These are phyloP conservation scores for Zootermopsis nevadensis DNA, from an alignment of 2,888 invertebrate species.

Conservation along the genomic window DNA sequence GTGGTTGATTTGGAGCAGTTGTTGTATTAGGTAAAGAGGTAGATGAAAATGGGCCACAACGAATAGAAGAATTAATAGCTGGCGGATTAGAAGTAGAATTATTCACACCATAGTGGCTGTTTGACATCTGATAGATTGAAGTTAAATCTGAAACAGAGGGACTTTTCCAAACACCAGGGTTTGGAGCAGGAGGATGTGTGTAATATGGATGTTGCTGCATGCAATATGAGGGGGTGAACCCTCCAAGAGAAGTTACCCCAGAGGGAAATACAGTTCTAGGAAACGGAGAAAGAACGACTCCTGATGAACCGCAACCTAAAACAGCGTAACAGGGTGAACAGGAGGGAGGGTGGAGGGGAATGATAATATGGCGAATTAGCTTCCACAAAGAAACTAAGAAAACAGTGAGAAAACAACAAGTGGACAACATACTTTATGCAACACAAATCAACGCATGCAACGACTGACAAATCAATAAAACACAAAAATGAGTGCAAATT, in stretches of 20 bases:
- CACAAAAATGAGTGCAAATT: conserved; percentile 9
- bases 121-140: conserved; percentile 38
- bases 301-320: conserved; percentile 48
- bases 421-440: conserved; percentile 33
- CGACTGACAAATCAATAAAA: conserved; percentile 2
- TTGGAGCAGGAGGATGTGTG: conserved; percentile 23
- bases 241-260: conserved; percentile 21
- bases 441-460: conserved; percentile 31
- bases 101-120: conserved; percentile 37
- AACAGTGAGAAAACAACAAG: conserved; percentile 40
- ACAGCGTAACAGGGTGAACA: conserved; percentile 36
- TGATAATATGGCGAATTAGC: conserved; percentile 45
- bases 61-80: conserved; percentile 42
- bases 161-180: conserved; percentile 50
- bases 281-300: conserved; percentile 42
- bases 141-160: conserved; percentile 50
- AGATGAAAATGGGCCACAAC: conserved; percentile 42
- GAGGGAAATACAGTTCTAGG: conserved; percentile 33
- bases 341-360: conserved; percentile 40
- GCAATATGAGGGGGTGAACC: conserved; percentile 45
- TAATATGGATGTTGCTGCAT: conserved; percentile 42
- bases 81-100: conserved; percentile 43
- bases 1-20: conserved; percentile 41
- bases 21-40: conserved; percentile 39
- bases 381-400: conserved; percentile 37